Conservation (phyloP, 2,113 vertebrate genomes). For the Pomatorhinus ruficollis region DNA sequence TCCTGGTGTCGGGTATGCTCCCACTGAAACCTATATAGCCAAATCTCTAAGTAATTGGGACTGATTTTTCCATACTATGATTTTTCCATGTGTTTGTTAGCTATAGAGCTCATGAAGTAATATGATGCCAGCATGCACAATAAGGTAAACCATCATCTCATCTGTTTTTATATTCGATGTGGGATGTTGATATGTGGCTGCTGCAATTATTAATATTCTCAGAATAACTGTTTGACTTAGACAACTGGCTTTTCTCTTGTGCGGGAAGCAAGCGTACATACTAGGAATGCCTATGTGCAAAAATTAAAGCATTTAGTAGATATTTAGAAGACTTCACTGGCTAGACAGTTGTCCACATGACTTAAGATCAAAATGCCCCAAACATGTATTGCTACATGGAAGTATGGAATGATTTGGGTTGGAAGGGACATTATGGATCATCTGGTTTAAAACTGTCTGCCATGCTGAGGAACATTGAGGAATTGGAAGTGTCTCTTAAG, state of each 20-base stretch:
- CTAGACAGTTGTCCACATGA: background rate
- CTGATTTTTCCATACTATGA: background rate
- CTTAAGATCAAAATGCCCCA: background rate
- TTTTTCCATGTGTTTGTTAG: background rate
- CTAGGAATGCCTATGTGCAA: background rate
- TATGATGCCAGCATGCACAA: background rate
- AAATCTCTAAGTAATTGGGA: background rate
- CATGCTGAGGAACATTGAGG: background rate
- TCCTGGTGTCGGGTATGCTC: background rate
- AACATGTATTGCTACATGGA: background rate
- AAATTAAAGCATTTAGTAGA: background rate
- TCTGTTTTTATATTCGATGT: background rate
- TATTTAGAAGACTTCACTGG: background rate
- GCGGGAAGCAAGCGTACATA: background rate
- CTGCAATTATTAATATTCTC: background rate
- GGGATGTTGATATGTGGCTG: background rate
- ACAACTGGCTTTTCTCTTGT: background rate
- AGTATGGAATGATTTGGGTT: background rate
- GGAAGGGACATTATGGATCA: background rate
- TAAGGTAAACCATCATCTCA: background rate
- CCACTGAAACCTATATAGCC: background rate
- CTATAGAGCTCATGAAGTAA: background rate
- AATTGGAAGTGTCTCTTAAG: background rate
- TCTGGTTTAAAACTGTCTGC: background rate
- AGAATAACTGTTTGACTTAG: background rate